Evolutionary conservation across 2,888 invertebrate species (phyloP), one percentile per base, ranked within the genome.

Genomic region (Lasioglossum leucozonium): DNA sequence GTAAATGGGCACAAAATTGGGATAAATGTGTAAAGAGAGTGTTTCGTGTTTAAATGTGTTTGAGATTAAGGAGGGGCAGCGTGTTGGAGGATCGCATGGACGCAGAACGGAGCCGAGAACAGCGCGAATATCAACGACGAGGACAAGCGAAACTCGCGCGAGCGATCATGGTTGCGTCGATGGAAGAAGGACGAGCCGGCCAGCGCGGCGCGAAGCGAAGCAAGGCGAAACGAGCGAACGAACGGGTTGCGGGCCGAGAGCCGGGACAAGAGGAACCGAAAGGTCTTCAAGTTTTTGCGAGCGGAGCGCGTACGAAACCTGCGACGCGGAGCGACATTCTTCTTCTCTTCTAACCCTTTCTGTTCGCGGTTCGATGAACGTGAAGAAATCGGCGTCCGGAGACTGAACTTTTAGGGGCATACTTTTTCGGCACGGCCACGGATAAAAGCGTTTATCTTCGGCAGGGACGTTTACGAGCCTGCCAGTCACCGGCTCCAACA

Each of bases 251-350:
- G 58, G 40, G 75, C 51, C 62, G 30, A 62, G 79, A 62, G 72
- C 65, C 78, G 69, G 81, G 81, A 85, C 90, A 81, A 82, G 85
- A 89, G 89, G 84, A 85, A 85, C 91, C 82, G 91, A 72, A 91
- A 89, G 90, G 90, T 91, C 91, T 91, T 89, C 91, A 89, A 89
- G 90, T 90, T 90, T 90, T 90, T 90, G 91, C 76, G 40, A n/a
- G 69, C n/a, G 11, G n/a, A 65, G 55, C 74, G 72, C 77, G 72
- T 86, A 88, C 91, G 84, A 90, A 88, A 89, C 83, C 88, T 79
- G 88, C 82, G 75, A 89, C 89, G 86, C 83, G 51, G 88, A 82
- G 79, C 90, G 87, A 86, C 91, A 90, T 90, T 90, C 90, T 90
- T 90, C 86, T 85, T 84, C 85, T 87, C 86, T 87, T 77, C 78